A percentile compares a stretch with the other conserved stretches of the same genome.
phyloP scores from a whole-genome alignment of 2,113 vertebrate species.

The Gymnarchus niloticus region DNA sequence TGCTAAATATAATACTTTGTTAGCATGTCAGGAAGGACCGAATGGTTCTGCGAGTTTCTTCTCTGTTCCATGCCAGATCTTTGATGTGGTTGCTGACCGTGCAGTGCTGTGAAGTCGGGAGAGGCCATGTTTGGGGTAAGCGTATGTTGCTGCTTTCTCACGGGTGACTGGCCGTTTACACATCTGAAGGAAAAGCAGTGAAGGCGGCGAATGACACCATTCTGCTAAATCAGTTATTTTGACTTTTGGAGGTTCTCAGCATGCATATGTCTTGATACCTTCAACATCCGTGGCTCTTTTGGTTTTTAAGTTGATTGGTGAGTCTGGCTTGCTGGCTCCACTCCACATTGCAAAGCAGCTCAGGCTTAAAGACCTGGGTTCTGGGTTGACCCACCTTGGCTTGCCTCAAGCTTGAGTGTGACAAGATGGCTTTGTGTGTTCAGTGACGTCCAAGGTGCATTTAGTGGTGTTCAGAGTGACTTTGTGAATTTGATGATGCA shows the following conservation, averaged over 20 bases:
- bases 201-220: no score
- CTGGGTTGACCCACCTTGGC: background rate
- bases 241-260: background rate
- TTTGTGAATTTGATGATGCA: background rate
- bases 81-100: slow-evolving; percentile 7
- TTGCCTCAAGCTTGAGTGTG: slow-evolving; percentile 8
- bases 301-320: background rate
- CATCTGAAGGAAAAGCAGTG: slow-evolving; percentile 2
- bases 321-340: background rate
- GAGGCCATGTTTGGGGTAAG: background rate
- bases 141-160: background rate
- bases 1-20: no score
- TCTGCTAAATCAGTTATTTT: background rate
- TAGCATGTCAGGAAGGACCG: background rate
- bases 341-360: background rate
- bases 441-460: background rate
- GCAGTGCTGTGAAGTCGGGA: slow-evolving; percentile 7
- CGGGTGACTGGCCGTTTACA: slow-evolving; percentile 19
- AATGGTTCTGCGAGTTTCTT: slow-evolving; percentile 9
- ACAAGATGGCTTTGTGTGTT: background rate
- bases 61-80: background rate
- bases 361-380: background rate
- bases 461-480: background rate
- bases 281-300: slow-evolving; percentile 10
- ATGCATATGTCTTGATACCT: background rate